Evolutionary conservation across 2,888 invertebrate species (phyloP).

Genomic region (Patella ulyssiponensis): DNA sequence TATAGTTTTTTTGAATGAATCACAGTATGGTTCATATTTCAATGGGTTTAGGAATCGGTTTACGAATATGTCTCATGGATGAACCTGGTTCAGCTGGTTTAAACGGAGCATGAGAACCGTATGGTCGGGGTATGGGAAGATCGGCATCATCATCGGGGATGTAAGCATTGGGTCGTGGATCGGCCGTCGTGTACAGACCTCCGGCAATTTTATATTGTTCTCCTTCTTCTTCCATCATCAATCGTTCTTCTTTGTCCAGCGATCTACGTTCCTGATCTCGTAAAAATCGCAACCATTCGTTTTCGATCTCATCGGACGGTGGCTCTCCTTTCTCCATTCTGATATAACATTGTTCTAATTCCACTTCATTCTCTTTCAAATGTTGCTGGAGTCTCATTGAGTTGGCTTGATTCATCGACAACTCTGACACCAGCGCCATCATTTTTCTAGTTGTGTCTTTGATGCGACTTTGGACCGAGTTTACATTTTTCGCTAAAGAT

Average conservation of each 20-base stretch:
- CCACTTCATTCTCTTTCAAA: slow-evolving; percentile 65
- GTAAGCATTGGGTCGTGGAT: slow-evolving; percentile 72
- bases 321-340: slow-evolving; percentile 72
- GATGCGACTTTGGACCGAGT: slow-evolving; percentile 66
- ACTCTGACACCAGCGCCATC: slow-evolving; percentile 72
- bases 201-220: slow-evolving; percentile 69
- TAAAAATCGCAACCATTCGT: slow-evolving; percentile 64
- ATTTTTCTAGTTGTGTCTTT: slow-evolving; percentile 71
- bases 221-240: slow-evolving; percentile 67
- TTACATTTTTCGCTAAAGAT: slow-evolving; percentile 70
- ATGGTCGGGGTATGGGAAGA: slow-evolving; percentile 72
- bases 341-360: slow-evolving; percentile 69
- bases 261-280: slow-evolving; percentile 55
- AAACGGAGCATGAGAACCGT: slow-evolving; percentile 72
- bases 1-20: too few species aligned
- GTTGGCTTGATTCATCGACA: slow-evolving; percentile 72
- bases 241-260: slow-evolving; percentile 56
- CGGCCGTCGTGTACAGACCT: slow-evolving; percentile 70
- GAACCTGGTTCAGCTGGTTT: slow-evolving; percentile 70
- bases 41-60: slow-evolving; percentile 72
- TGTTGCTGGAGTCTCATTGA: slow-evolving; percentile 67
- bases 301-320: slow-evolving; percentile 66
- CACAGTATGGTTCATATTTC: slow-evolving; percentile 63
- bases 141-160: slow-evolving; percentile 71
- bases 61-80: slow-evolving; percentile 71